Evolutionary conservation across 2,888 invertebrate genomes (phyloP).

Genomic region (Xylophagus ater): DNA sequence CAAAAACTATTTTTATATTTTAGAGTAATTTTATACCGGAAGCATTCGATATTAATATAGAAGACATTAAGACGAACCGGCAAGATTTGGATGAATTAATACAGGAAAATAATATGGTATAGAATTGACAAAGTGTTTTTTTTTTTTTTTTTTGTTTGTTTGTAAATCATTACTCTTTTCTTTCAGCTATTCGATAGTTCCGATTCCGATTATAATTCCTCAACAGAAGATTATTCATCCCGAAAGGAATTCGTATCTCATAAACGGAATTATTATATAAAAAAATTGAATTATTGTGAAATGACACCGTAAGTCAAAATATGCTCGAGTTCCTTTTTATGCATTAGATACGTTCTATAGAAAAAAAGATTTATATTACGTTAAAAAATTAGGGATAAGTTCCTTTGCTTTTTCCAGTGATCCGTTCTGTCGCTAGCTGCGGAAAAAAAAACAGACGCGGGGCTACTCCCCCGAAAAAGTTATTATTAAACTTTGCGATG

Average conservation of each 20-base stretch:
- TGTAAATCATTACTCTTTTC: constrained; percentile 16
- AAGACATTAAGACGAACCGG: not conserved
- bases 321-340: too few relatives aligned
- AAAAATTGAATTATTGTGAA: constrained; percentile 69
- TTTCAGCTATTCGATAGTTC: constrained; percentile 26
- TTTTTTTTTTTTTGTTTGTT: too few relatives aligned
- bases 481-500: too few relatives aligned
- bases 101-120: constrained; percentile 29
- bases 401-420: too few relatives aligned
- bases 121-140: not conserved
- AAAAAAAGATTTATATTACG: too few relatives aligned
- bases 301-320: constrained; percentile 57
- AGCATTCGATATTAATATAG: constrained; percentile 18
- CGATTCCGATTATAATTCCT: constrained; percentile 36
- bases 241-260: constrained; percentile 69
- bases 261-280: constrained; percentile 85
- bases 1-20: not conserved
- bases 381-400: too few relatives aligned
- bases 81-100: constrained; percentile 30
- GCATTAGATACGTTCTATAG: too few relatives aligned
- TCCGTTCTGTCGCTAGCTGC: too few relatives aligned
- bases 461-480: too few relatives aligned
- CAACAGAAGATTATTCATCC: constrained; percentile 44
- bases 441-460: too few relatives aligned
- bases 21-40: constrained; percentile 1